Conservation (phyloP, 2,797 vertebrate species). For the Trematomus bernacchii region DNA sequence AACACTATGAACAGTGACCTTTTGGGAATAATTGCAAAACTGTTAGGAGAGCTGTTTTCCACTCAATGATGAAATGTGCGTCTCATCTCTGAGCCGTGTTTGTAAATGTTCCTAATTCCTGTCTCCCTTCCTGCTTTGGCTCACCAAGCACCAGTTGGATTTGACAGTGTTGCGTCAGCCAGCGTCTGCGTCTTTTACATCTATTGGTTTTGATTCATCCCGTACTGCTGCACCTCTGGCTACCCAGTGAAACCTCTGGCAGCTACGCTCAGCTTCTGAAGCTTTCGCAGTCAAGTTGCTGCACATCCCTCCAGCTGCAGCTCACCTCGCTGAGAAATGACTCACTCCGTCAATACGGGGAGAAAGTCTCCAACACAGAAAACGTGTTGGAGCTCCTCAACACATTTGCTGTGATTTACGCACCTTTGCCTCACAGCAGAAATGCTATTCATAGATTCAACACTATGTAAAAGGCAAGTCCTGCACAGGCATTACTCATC, state of each 20-base stretch:
- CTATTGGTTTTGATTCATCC: constrained; percentile 35
- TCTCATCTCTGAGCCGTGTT: constrained; percentile 31
- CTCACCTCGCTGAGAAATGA: constrained; percentile 40
- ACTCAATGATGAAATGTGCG: constrained; percentile 38
- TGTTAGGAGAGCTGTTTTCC: constrained; percentile 54
- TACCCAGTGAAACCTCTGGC: constrained; percentile 2
- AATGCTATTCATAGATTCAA: constrained; percentile 34
- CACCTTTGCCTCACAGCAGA: constrained; percentile 32
- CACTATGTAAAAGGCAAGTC: constrained; percentile 11
- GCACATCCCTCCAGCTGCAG: constrained; percentile 25
- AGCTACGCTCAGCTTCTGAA: constrained; percentile 20
- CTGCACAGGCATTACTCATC: constrained; percentile 23
- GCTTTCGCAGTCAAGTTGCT: constrained; percentile 24
- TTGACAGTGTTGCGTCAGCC: constrained; percentile 32
- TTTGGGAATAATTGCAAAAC: constrained; percentile 55
- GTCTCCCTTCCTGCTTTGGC: constrained; percentile 9
- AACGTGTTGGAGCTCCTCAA: constrained; percentile 7
- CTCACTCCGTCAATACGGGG: constrained; percentile 20
- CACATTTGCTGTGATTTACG: constrained; percentile 42
- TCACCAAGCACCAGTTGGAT: background rate
- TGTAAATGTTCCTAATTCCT: constrained; percentile 24
- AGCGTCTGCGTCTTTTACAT: constrained; percentile 2
- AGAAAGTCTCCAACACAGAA: constrained; percentile 25
- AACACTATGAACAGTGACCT: constrained; percentile 62
- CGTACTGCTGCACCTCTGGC: constrained; percentile 12